Evolutionary conservation across 2,888 invertebrate species (phyloP).

Genomic region (Hoplodrina ambigua): DNA sequence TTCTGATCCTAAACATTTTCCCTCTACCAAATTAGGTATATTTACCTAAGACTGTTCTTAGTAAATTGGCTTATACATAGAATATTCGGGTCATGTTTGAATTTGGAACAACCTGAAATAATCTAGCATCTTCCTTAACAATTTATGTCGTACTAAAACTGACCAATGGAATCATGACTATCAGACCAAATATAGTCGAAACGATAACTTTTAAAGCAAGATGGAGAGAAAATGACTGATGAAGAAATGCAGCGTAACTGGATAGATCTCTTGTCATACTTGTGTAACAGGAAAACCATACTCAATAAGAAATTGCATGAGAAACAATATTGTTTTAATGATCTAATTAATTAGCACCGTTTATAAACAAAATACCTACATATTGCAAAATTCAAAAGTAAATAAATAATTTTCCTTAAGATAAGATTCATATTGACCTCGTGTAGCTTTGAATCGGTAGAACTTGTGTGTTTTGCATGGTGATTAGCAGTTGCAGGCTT

Average conservation of each 20-base stretch:
- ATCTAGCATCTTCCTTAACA: background rate
- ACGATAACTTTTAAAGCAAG: background rate
- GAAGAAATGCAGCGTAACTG: background rate
- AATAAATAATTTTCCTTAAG: slow-evolving; percentile 46
- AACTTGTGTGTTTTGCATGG: background rate
- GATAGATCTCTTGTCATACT: slow-evolving; percentile 1
- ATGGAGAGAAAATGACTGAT: background rate
- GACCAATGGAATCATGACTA: background rate
- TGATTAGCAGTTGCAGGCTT: background rate
- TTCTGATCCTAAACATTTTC: background rate
- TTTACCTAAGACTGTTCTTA: too few relatives aligned
- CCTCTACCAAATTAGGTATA: too few relatives aligned
- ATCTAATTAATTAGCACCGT: slow-evolving; percentile 13
- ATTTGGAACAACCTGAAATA: background rate
- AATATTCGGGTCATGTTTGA: background rate
- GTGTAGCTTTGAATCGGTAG: background rate
- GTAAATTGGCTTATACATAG: too few relatives aligned
- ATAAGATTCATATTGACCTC: slow-evolving; percentile 1
- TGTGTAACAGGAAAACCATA: slow-evolving; percentile 28
- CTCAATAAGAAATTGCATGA: slow-evolving; percentile 5
- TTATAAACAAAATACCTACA: background rate
- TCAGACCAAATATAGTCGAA: background rate
- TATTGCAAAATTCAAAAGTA: slow-evolving; percentile 8
- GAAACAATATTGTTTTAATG: background rate
- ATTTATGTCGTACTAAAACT: background rate